A percentile compares a stretch with the other conserved stretches of the same genome.
Conservation (phyloP, 2,888 invertebrate species). For the Fabriciana adippe region DNA sequence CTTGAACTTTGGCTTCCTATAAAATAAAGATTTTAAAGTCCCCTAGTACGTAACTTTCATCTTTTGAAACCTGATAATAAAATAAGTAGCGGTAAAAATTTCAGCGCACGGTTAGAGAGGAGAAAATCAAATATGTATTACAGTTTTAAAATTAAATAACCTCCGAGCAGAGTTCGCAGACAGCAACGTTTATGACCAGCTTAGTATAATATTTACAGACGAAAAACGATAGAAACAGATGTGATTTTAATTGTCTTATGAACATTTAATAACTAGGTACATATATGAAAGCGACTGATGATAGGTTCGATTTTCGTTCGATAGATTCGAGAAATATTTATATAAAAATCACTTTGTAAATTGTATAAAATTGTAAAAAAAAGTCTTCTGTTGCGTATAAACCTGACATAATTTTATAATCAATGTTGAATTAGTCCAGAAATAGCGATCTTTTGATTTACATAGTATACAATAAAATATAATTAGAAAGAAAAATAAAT, state of each 20-base stretch:
- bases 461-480: neutral
- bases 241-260: too few relatives aligned
- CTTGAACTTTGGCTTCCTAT: neutral
- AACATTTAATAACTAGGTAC: too few relatives aligned
- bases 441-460: too few relatives aligned
- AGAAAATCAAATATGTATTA: slow-evolving; percentile 24
- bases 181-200: slow-evolving; percentile 12
- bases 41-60: slow-evolving; percentile 14
- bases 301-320: too few relatives aligned
- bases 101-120: slow-evolving; percentile 18
- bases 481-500: neutral
- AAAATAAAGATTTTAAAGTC: slow-evolving; percentile 6
- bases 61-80: slow-evolving; percentile 13
- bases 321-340: too few relatives aligned
- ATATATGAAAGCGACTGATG: too few relatives aligned
- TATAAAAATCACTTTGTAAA: too few relatives aligned
- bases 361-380: too few relatives aligned
- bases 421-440: too few relatives aligned
- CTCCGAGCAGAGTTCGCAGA: slow-evolving; percentile 12
- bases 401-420: too few relatives aligned
- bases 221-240: neutral
- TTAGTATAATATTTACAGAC: slow-evolving; percentile 9
- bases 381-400: too few relatives aligned
- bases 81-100: slow-evolving; percentile 23
- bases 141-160: slow-evolving; percentile 20